Evolutionary conservation across 2,797 vertebrate genomes (phyloP).

Genomic region (Gobionotothen gibberifrons): DNA sequence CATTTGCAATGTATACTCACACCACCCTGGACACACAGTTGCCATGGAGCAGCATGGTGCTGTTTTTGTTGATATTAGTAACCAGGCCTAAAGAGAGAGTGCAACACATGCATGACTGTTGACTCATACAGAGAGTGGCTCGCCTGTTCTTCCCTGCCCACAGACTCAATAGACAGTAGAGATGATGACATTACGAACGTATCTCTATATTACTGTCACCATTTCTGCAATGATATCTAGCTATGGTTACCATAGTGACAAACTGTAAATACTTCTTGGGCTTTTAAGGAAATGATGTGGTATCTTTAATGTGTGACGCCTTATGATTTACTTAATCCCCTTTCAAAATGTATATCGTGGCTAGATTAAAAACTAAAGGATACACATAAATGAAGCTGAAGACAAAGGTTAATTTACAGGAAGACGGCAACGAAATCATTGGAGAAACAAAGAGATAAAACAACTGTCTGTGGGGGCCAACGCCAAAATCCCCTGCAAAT

Average conservation of each 20-base stretch:
- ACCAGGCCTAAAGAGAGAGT: slow-evolving; percentile 26
- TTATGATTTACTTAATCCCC: background rate
- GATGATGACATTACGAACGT: slow-evolving; percentile 1
- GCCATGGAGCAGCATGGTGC: slow-evolving; percentile 35
- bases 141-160: background rate
- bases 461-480: no score
- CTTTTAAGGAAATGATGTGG: background rate
- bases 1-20: slow-evolving; percentile 47
- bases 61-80: slow-evolving; percentile 60
- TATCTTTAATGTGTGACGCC: background rate
- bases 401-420: no score
- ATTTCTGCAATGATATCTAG: slow-evolving; percentile 3
- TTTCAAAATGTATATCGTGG: no score
- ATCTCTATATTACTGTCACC: background rate
- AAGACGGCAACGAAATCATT: no score
- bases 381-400: no score
- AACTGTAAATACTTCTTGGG: background rate
- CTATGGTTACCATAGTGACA: slow-evolving; percentile 26
- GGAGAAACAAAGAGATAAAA: no score
- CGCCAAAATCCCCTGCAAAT: no score
- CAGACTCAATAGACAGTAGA: background rate
- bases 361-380: no score
- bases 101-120: slow-evolving; percentile 12
- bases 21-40: slow-evolving; percentile 47
- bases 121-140: slow-evolving; percentile 59